phyloP scores from a whole-genome alignment of 2,797 vertebrate genomes.

The Sebastes reedi region DNA sequence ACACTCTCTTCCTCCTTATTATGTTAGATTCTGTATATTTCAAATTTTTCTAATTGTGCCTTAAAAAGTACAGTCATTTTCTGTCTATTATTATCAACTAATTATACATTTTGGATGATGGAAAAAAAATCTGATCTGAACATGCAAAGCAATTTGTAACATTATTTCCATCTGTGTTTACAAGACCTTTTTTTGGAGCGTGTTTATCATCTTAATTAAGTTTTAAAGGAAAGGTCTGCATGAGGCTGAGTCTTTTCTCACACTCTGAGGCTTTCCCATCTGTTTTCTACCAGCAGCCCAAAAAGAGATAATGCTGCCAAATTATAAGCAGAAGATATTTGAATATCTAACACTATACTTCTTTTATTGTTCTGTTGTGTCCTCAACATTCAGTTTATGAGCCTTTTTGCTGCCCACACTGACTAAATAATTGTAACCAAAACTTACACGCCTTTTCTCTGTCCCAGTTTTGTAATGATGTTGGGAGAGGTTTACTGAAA shows the following conservation, averaged over 20 bases:
- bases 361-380: neutral
- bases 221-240: conserved; percentile 33
- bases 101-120: neutral
- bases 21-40: neutral
- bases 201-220: conserved; percentile 40
- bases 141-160: conserved; percentile 10
- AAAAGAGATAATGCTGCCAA: conserved; percentile 28
- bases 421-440: neutral
- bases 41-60: neutral
- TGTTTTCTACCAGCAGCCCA: conserved; percentile 28
- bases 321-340: conserved; percentile 1
- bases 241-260: conserved; percentile 22
- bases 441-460: neutral
- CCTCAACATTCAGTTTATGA: neutral
- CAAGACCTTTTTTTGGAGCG: conserved; percentile 14
- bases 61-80: neutral
- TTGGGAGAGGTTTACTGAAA: neutral
- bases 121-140: neutral
- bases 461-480: neutral
- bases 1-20: neutral
- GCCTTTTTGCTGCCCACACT: neutral
- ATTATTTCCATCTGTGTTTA: conserved; percentile 30
- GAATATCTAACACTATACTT: neutral
- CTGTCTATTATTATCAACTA: neutral
- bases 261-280: conserved; percentile 41